Evolutionary conservation across 2,888 invertebrate genomes (phyloP).

Genomic region (Apamea sordens): DNA sequence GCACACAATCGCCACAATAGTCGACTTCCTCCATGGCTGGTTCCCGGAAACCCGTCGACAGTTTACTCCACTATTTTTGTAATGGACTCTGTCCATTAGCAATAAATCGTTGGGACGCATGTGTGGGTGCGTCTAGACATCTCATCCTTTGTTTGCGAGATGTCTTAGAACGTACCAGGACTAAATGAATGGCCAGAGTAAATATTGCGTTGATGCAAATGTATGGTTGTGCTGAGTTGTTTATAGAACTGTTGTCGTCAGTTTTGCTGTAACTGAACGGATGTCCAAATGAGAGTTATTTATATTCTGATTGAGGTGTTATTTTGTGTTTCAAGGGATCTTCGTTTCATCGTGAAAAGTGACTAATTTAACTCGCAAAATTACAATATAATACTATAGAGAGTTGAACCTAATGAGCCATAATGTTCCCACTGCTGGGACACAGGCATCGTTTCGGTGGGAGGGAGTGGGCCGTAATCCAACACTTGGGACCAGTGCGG

Average conservation of each 20-base stretch:
- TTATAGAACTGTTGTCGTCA: conserved; percentile 38
- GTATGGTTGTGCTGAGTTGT: conserved; percentile 47
- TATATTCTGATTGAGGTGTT: conserved; percentile 12
- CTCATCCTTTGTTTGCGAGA: conserved; percentile 64
- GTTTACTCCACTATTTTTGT: conserved; percentile 79
- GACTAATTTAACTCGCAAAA: neutral
- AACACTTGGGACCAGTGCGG: too few species aligned
- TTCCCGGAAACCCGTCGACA: conserved; percentile 70
- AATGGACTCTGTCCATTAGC: conserved; percentile 84
- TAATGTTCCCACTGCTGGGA: neutral
- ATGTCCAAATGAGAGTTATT: conserved; percentile 38
- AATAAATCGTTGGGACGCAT: conserved; percentile 72
- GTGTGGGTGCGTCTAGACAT: conserved; percentile 67
- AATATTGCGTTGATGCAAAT: conserved; percentile 66
- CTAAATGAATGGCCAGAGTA: conserved; percentile 51
- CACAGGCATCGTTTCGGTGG: neutral
- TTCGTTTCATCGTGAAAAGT: neutral
- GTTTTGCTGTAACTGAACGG: conserved; percentile 34
- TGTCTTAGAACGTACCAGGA: conserved; percentile 50
- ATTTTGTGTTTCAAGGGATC: conserved; percentile 7
- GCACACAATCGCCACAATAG: conserved; percentile 59
- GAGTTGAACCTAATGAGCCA: neutral
- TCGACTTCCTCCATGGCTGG: conserved; percentile 60
- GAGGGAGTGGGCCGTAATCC: too few species aligned
- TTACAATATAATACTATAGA: neutral